Evolutionary conservation across 1,140 invertebrate species (phyloP), one percentile per base, ranked within the genome.

Genomic region (Whitmania pigra): DNA sequence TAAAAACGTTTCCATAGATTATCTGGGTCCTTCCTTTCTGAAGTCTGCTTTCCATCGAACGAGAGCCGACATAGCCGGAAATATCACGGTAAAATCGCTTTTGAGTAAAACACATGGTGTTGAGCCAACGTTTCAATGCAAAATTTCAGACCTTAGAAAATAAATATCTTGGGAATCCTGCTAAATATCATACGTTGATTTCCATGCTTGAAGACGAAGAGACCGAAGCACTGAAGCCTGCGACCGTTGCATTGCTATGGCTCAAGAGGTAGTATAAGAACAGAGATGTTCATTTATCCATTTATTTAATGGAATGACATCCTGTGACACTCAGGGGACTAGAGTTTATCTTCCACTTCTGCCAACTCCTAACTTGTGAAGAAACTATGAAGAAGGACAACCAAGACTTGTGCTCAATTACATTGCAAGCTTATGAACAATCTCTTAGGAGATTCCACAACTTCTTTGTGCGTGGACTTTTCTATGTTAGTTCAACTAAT

Each of bases 171-270:
- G 15, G 43, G 25, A 53, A 70, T 25, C 69, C 69, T 15, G 43
- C 15, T 40, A 49, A 53, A 70, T 70, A 49, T 53, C 31, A 70
- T 7, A 53, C 69, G 11, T 49, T 70, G 43, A 70, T 54, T 53
- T 5, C 69, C n/a, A 70, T 70, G 69, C n/a, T 70, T 20, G 22
- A 49, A 22, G 69, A 70, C 53, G 69, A 70, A 53, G 43, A 53
- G n/a, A 18, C 20, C 0, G 18, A 3, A 22, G 15, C 69, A 25
- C n/a, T 18, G 18, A 49, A n/a, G 20, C 53, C 69, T 49, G 69
- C 69, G 7, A 70, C 69, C 11, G 69, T 70, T 40, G 69, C 69
- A 22, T n/a, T 70, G 40, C 69, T 70, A 15, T 70, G 69, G 69
- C 69, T 70, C 13, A 70, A 70, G 22, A 70, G 69, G 69, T 70